These are phyloP conservation scores for Gorsachius magnificus DNA, from an alignment of 2,797 vertebrate species.

Conservation along the genomic window DNA sequence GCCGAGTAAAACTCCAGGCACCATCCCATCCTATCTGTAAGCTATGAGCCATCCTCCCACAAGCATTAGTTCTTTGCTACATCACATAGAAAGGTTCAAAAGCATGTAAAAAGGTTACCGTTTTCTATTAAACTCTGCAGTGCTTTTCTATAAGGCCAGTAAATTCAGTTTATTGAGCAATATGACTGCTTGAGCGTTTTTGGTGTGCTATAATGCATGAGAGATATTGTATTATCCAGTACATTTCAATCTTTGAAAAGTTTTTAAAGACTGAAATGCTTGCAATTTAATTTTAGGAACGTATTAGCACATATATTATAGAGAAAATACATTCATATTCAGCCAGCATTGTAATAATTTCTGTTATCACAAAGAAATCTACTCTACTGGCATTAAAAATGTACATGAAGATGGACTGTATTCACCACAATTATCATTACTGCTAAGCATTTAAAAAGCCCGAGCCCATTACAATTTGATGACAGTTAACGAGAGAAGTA, in stretches of 20 bases:
- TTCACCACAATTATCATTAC: slow-evolving; percentile 43
- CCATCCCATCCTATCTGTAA: background rate
- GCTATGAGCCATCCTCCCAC: background rate
- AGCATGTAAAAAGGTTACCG: background rate
- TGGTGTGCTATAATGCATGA: slow-evolving; percentile 20
- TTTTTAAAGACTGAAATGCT: slow-evolving; percentile 45
- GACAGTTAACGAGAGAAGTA: slow-evolving; percentile 21
- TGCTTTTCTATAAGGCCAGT: slow-evolving; percentile 21
- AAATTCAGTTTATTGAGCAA: slow-evolving; percentile 43
- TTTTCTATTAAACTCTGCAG: slow-evolving; percentile 37
- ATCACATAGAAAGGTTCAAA: background rate
- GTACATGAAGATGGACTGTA: slow-evolving; percentile 32
- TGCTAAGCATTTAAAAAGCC: slow-evolving; percentile 47
- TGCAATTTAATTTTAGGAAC: slow-evolving; percentile 57
- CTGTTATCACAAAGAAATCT: slow-evolving; percentile 57
- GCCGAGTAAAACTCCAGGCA: background rate
- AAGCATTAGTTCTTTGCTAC: background rate
- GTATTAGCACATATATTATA: slow-evolving; percentile 5
- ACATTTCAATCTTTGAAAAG: slow-evolving; percentile 43
- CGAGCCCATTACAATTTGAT: slow-evolving; percentile 28
- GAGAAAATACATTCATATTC: slow-evolving; percentile 43
- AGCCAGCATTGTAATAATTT: slow-evolving; percentile 41
- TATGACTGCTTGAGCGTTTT: slow-evolving; percentile 30
- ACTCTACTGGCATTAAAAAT: slow-evolving; percentile 41
- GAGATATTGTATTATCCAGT: slow-evolving; percentile 22